Conservation (phyloP, 1,140 invertebrate species). For the Riptortus pedestris region DNA sequence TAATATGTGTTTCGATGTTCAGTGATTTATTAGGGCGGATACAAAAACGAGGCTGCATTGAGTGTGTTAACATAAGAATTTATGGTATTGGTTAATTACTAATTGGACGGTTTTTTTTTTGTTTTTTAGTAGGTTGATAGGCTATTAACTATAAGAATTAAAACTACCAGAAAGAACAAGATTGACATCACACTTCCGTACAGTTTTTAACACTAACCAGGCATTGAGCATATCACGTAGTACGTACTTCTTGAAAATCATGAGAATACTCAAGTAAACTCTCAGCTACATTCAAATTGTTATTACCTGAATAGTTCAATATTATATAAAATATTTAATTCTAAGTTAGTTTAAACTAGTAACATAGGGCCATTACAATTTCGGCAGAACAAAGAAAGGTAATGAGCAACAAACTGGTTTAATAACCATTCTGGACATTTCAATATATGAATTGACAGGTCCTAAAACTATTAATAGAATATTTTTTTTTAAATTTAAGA, state of each 20-base stretch:
- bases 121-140: background rate
- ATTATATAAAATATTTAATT: background rate
- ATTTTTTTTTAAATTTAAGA: too few species aligned
- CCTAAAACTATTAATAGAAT: too few species aligned
- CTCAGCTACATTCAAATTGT: too few species aligned
- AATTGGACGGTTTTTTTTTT: background rate
- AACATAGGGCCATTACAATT: conserved; percentile 3
- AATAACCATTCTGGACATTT: too few species aligned
- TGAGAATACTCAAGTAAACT: too few species aligned
- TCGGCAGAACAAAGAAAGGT: background rate
- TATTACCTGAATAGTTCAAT: background rate
- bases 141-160: too few species aligned
- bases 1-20: too few species aligned
- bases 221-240: conserved; percentile 8
- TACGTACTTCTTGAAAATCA: background rate
- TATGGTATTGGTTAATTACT: too few species aligned
- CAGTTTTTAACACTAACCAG: conserved; percentile 12
- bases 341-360: background rate
- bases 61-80: too few species aligned
- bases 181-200: background rate
- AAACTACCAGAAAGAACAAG: background rate
- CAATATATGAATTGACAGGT: too few species aligned
- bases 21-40: too few species aligned
- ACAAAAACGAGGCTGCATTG: too few species aligned
- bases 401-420: conserved; percentile 12